Conservation (phyloP, 2,113 vertebrate species). For the Bolborhynchus lineola region DNA sequence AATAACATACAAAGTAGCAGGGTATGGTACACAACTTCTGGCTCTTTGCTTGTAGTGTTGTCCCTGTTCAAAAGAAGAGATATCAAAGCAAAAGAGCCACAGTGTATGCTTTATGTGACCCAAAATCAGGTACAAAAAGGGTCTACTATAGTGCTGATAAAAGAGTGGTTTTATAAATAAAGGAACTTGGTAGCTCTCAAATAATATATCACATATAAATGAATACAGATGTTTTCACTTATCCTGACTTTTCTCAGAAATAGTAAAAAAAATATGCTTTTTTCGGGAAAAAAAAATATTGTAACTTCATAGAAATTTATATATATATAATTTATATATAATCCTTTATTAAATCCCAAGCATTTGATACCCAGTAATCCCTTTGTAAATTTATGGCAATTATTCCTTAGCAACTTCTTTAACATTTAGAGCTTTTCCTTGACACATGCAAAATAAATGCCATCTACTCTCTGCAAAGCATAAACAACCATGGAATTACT, state of each 20-base stretch:
- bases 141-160: neutral
- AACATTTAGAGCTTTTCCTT: slow-evolving; percentile 21
- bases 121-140: neutral
- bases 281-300: neutral
- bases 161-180: neutral
- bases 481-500: slow-evolving; percentile 53
- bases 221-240: neutral
- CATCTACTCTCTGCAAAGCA: neutral
- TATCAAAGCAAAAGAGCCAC: neutral
- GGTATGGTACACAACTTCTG: neutral
- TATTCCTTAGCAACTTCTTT: slow-evolving; percentile 41
- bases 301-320: neutral
- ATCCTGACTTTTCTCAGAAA: neutral
- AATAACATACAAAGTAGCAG: neutral
- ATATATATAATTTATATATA: too few relatives aligned
- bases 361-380: neutral
- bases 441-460: slow-evolving; percentile 47
- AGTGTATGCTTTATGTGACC: neutral
- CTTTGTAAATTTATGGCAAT: slow-evolving; percentile 27
- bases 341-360: neutral
- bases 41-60: neutral
- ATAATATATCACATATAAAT: neutral
- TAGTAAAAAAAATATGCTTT: neutral
- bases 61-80: neutral
- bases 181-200: neutral